Evolutionary conservation across 2,888 invertebrate species (phyloP).

Genomic region (Gerosis bhagava): DNA sequence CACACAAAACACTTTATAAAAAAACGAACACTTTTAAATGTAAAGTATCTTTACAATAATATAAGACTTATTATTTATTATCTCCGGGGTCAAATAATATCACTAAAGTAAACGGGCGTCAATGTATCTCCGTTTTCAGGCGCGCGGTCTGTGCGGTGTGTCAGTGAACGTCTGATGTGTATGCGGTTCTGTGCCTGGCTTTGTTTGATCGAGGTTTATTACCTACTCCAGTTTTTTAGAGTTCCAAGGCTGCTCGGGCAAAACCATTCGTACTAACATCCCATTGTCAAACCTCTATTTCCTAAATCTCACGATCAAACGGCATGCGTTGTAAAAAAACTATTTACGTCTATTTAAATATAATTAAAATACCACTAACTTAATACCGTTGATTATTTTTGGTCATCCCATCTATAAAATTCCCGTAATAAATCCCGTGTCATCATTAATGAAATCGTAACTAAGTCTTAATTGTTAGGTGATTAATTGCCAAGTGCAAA

Average conservation of each 20-base stretch:
- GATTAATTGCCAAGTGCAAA: too few relatives aligned
- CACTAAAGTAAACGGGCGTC: constrained; percentile 8
- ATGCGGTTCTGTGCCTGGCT: constrained; percentile 44
- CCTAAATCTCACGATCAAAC: constrained; percentile 2
- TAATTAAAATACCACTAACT: too few relatives aligned
- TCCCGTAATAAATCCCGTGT: too few relatives aligned
- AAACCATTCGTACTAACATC: constrained; percentile 36
- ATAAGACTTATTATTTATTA: not conserved
- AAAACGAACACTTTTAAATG: not conserved
- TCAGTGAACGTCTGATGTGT: constrained; percentile 46
- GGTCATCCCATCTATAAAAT: too few relatives aligned
- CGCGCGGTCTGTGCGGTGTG: constrained; percentile 49
- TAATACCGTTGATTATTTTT: too few relatives aligned
- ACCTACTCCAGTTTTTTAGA: constrained; percentile 67
- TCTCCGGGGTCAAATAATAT: constrained; percentile 7
- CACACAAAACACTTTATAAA: constrained; percentile 4
- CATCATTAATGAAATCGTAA: too few relatives aligned
- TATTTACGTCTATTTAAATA: too few relatives aligned
- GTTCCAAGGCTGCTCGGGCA: constrained; percentile 50
- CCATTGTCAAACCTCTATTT: constrained; percentile 15
- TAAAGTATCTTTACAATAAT: not conserved
- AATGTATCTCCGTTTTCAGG: constrained; percentile 47
- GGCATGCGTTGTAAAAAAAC: constrained; percentile 1
- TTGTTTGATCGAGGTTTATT: constrained; percentile 59
- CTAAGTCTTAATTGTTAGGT: too few relatives aligned